A percentile compares a stretch with the other conserved stretches of the same genome.
These are phyloP conservation scores for Acanthococcus lagerstroemiae DNA, from an alignment of 2,888 invertebrate genomes.

Conservation along the genomic window DNA sequence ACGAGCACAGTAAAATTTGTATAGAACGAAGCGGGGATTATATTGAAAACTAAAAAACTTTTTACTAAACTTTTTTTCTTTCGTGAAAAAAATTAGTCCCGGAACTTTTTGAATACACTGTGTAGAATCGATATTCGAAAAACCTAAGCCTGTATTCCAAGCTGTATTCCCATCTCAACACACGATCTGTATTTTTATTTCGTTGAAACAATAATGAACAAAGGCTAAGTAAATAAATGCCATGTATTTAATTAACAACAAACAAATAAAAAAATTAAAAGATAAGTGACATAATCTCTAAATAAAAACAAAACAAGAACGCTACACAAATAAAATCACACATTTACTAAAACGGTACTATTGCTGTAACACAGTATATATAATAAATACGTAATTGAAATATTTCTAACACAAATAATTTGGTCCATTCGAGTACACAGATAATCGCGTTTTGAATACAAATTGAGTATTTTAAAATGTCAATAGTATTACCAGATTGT, in stretches of 20 bases:
- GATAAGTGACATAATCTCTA: not conserved
- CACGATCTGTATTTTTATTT: no score
- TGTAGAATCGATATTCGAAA: no score
- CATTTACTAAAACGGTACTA: not conserved
- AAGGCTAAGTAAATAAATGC: not conserved
- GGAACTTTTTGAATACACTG: no score
- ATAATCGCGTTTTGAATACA: not conserved
- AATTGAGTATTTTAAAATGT: not conserved
- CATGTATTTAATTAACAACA: conserved; percentile 5
- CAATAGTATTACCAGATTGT: no score
- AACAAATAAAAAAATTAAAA: conserved; percentile 4
- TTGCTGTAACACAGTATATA: no score
- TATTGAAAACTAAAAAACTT: no score
- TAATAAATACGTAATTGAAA: not conserved
- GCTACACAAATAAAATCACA: not conserved
- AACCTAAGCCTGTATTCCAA: no score
- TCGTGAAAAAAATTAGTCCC: no score
- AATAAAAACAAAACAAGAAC: conserved; percentile 2
- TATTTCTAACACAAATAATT: conserved; percentile 1
- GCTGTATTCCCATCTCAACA: no score
- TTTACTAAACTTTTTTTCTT: no score
- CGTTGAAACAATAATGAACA: not conserved
- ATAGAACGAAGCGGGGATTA: no score
- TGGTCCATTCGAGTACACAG: not conserved
- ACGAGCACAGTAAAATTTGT: no score